Evolutionary conservation across 1,140 invertebrate genomes (phyloP), one percentile per base, ranked within the genome.

Genomic region (Macrobrachium rosenbergii): DNA sequence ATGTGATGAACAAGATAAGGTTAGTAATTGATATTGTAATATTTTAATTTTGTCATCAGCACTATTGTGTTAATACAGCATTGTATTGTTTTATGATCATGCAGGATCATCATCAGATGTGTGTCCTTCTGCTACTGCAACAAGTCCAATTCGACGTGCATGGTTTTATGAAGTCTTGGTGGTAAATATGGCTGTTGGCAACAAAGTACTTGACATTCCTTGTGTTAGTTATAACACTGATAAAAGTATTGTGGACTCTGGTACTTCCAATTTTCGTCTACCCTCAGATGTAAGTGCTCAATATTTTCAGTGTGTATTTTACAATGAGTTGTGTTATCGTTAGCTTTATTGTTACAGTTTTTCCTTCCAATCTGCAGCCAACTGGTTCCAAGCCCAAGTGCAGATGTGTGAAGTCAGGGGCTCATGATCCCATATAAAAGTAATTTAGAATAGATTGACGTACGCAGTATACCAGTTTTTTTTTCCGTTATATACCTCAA

Each of bases 111-210:
- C 16, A 3, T 16, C n/a, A 8, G 83, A 64, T 64, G 63, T 11
- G 3, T 85, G 83, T 78, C 63, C 83, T 37, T n/a, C 76, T 10
- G 16, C 45, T 2, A 14, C 73, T 23, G 83, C 78, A 16, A 79
- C 75, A 43, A 78, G 62, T 62, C 83, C 83, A 43, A 85, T 85
- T 59, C 78, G 83, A 79, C 73, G 83, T 23, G 43, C 75, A 23
- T 85, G 83, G 83, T 85, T 85, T 69, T 85, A 85, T 60, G 83
- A 85, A 23, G 83, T 85, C 58, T 37, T 85, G 17, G 62, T 85
- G 21, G 76, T 69, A 10, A 76, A 60, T 2, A 19, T 85, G 58
- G 63, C 11, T 58, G 37, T 85, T 23, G 73, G 75, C 21, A 60
- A 60, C 11, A 78, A 59, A 59, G 17, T 60, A 7, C 23, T 85